Base-by-base conservation (phyloP, 1,140 invertebrate species). In the Cotesia chilonis region DNA sequence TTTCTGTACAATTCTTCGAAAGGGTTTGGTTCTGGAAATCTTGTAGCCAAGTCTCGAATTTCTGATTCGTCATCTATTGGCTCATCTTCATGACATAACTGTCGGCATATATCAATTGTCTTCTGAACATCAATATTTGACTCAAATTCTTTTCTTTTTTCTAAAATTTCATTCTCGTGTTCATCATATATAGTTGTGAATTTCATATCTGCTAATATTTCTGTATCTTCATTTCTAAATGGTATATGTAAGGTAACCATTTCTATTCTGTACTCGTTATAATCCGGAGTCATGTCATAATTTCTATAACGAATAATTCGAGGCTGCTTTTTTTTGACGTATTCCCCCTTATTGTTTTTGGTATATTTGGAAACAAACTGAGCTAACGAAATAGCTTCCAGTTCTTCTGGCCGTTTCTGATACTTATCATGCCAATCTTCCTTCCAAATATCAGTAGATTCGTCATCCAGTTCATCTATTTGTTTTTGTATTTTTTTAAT, bases 261-360 rank as follows among this genome's bases (percentile, higher is more conserved):
- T 76, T 84, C 83, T 36, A 80, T 63, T 73, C 71, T 63, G 66
- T 71, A 74, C 38, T 77, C 68, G 57, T 71, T 37, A 0, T 47
- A 71, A 59, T 82, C 74, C 14, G 74, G 12, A 36, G 35, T 75
- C 54, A 82, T 80, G 73, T 83, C 80, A 80, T 55, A 83, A 77
- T 66, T 82, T 83, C 61, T 80, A 77, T 52, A 85, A 83, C 73
- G 76, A 71, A 81, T 84, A 20, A 83, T 55, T 69, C 61, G 68
- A 67, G 78, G 75, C 7, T 37, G 63, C 61, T 47, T 77, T 61
- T 51, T 72, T 57, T 59, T 38, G 57, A 41, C 63, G 54, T 61
- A 69, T 74, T 7, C 79, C 81, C 77, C 80, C 73, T 75, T 64
- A 70, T 74, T 28, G 20, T 73, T 78, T 74, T 47, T 28, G 54